Percentiles rank a stretch among this genome's conserved stretches.
Conservation (phyloP, 2,797 vertebrate genomes). For the Hybognathus amarus region DNA sequence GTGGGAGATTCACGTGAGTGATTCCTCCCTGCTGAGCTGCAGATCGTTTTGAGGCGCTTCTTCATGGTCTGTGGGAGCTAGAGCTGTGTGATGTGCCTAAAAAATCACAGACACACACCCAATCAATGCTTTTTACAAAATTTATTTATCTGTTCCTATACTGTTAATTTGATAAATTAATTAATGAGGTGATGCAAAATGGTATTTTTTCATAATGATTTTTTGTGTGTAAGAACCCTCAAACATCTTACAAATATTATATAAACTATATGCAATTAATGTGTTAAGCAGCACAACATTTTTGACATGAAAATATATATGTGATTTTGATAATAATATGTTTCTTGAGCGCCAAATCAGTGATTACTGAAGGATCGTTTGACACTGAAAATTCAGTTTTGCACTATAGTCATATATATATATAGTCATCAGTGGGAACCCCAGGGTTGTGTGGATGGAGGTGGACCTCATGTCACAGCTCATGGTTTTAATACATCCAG, state of each 20-base stretch:
- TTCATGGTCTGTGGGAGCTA: constrained; percentile 9
- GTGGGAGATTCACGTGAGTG: constrained; percentile 32
- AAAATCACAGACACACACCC: not conserved
- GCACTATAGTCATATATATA: too few relatives aligned
- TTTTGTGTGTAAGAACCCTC: not conserved
- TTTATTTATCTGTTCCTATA: not conserved
- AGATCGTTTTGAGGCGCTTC: constrained; percentile 19
- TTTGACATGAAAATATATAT: too few relatives aligned
- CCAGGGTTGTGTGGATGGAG: not conserved
- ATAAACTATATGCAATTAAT: too few relatives aligned
- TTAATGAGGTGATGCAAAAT: too few relatives aligned
- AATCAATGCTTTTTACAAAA: not conserved
- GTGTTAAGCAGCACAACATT: too few relatives aligned
- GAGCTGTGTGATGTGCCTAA: not conserved
- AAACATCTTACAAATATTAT: not conserved
- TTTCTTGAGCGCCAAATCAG: not conserved
- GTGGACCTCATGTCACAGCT: not conserved
- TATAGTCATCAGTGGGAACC: not conserved
- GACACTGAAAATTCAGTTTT: not conserved
- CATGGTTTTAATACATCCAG: constrained; percentile 13
- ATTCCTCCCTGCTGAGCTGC: constrained; percentile 37
- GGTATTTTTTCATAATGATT: not conserved
- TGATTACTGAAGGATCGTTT: not conserved
- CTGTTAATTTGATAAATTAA: not conserved
- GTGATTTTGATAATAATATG: too few relatives aligned